phyloP scores from a whole-genome alignment of 1,140 invertebrate species.

The Orchestia grillus region DNA sequence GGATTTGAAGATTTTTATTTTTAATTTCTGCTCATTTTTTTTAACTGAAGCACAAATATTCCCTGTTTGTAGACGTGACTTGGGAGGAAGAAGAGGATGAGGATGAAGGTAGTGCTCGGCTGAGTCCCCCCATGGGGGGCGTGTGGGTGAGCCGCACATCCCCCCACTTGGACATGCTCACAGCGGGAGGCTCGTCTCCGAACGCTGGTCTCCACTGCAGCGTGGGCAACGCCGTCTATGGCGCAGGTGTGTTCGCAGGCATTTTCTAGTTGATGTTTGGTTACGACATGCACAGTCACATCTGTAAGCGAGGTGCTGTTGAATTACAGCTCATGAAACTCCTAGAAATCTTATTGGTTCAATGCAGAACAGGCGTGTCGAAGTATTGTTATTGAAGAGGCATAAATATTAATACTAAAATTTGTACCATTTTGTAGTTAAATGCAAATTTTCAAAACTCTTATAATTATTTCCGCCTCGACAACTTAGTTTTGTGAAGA shows the following conservation, averaged over 20 bases:
- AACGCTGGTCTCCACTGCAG: conserved; percentile 76
- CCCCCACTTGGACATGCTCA: conserved; percentile 79
- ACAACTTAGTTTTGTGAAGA: too few species aligned
- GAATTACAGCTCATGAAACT: too few species aligned
- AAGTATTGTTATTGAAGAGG: too few species aligned
- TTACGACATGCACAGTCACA: not conserved
- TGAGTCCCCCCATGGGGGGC: conserved; percentile 31
- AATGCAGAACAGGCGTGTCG: too few species aligned
- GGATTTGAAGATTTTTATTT: not conserved
- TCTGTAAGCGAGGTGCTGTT: not conserved
- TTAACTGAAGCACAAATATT: not conserved
- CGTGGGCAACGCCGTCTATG: conserved; percentile 22
- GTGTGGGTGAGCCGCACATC: conserved; percentile 82
- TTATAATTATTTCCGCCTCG: too few species aligned
- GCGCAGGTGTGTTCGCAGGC: not conserved
- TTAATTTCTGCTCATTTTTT: not conserved
- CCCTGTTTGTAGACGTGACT: not conserved
- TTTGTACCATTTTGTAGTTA: too few species aligned
- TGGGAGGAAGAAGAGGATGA: conserved; percentile 32
- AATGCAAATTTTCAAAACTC: too few species aligned
- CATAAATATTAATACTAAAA: too few species aligned
- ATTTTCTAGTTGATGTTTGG: not conserved
- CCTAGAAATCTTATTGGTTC: too few species aligned
- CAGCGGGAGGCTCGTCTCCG: conserved; percentile 72
- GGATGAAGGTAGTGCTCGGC: not conserved